Percentiles rank a stretch among this genome's conserved stretches.
Conservation (phyloP, 1,140 invertebrate genomes). For the Stegodyphus dumicola region DNA sequence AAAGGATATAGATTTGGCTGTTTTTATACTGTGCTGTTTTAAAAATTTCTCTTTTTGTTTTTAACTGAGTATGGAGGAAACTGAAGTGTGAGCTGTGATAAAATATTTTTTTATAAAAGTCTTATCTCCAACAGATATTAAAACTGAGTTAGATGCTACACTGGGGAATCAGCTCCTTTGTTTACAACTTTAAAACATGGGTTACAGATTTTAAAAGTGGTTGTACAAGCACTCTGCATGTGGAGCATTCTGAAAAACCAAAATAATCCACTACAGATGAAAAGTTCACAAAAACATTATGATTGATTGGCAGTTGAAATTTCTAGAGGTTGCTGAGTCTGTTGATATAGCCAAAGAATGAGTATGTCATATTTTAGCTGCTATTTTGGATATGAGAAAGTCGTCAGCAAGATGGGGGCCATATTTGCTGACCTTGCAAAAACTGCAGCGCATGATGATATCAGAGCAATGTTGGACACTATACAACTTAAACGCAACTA, state of each 20-base stretch:
- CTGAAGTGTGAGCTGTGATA: not conserved
- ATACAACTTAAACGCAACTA: constrained; percentile 36
- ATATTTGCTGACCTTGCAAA: not conserved
- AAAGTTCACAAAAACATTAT: constrained; percentile 5
- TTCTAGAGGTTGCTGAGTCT: not conserved
- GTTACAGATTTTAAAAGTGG: not conserved
- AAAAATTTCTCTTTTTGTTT: not conserved
- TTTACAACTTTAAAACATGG: constrained; percentile 1
- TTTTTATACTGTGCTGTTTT: not conserved
- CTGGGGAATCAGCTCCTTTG: not conserved
- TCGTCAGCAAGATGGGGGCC: not conserved
- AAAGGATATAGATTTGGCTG: not conserved
- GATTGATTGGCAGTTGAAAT: not conserved
- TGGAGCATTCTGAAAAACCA: not conserved
- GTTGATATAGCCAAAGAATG: not conserved
- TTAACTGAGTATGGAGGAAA: not conserved
- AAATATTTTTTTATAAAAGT: not conserved
- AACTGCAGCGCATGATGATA: not conserved
- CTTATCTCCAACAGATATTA: not conserved
- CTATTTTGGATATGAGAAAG: not conserved
- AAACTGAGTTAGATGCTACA: not conserved
- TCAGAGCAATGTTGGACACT: constrained; percentile 59
- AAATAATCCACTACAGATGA: not conserved
- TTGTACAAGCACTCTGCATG: not conserved
- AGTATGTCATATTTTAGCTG: not conserved